Percentiles rank a stretch among this genome's conserved stretches.
These are phyloP conservation scores for Euschistus heros DNA, from an alignment of 1,140 invertebrate species.

Conservation along the genomic window DNA sequence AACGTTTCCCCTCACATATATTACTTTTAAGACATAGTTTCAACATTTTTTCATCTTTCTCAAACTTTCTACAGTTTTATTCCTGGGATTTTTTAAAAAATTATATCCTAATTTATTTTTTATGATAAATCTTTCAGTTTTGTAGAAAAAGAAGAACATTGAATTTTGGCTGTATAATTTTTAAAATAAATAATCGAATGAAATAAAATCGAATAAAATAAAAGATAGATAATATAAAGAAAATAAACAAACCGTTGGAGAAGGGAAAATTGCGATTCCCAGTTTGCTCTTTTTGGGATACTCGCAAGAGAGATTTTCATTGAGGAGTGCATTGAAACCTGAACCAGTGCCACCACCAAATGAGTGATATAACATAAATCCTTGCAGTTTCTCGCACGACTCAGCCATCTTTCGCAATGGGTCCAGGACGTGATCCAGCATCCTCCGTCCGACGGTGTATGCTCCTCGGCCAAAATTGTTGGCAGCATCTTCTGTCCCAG, in stretches of 20 bases:
- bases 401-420: slow-evolving; percentile 50
- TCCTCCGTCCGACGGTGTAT: slow-evolving; percentile 67
- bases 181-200: too few relatives aligned
- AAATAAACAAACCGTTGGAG: slow-evolving; percentile 28
- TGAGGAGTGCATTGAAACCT: slow-evolving; percentile 51
- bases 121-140: too few relatives aligned
- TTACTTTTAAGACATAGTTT: too few relatives aligned
- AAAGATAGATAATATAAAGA: too few relatives aligned
- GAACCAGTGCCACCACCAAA: slow-evolving; percentile 62
- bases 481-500: slow-evolving; percentile 50
- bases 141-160: too few relatives aligned
- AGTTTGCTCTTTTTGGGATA: slow-evolving; percentile 58
- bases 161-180: too few relatives aligned
- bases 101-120: too few relatives aligned
- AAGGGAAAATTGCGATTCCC: slow-evolving; percentile 56
- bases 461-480: slow-evolving; percentile 54
- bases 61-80: too few relatives aligned
- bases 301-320: slow-evolving; percentile 49
- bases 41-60: too few relatives aligned
- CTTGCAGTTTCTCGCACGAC: slow-evolving; percentile 62
- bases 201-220: too few relatives aligned
- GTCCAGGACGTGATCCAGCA: slow-evolving; percentile 56
- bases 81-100: too few relatives aligned
- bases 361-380: slow-evolving; percentile 61
- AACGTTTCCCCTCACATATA: too few relatives aligned